Percentiles rank a stretch among this genome's conserved stretches.
Conservation (phyloP, 2,797 vertebrate species). For the Smutsia temminckii region DNA sequence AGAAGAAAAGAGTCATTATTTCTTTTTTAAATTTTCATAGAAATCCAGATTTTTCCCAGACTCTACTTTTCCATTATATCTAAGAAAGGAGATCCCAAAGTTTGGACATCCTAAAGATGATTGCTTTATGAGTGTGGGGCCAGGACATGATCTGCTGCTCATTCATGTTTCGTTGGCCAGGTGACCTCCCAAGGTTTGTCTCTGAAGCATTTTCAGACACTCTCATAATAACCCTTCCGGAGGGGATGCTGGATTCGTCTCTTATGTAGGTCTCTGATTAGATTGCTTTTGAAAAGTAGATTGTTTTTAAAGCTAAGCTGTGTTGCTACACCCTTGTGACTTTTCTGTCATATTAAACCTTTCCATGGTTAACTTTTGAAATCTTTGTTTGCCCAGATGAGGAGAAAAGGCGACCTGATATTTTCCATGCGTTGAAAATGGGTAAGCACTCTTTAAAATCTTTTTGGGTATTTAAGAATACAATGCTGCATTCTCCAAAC, state of each 20-base stretch:
- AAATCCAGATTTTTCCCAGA: background rate
- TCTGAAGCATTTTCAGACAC: background rate
- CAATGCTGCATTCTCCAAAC: background rate
- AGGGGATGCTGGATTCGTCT: background rate
- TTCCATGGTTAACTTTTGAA: slow-evolving; percentile 47
- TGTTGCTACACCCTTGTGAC: background rate
- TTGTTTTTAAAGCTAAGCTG: background rate
- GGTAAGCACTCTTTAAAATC: slow-evolving; percentile 85
- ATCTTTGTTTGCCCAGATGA: slow-evolving; percentile 84
- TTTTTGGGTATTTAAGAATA: background rate
- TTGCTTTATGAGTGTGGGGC: background rate
- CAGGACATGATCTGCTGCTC: background rate
- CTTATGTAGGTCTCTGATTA: background rate
- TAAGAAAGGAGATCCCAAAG: background rate
- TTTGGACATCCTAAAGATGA: background rate
- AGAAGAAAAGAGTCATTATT: background rate
- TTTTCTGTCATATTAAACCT: background rate
- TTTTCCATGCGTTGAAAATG: slow-evolving; percentile 95
- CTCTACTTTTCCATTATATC: background rate
- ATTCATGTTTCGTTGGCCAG: background rate
- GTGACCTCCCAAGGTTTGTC: background rate
- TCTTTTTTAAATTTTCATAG: background rate
- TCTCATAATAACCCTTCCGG: background rate
- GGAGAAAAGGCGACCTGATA: slow-evolving; percentile 94
- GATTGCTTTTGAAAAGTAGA: background rate